phyloP scores from a whole-genome alignment of 2,888 invertebrate species.

The Ichneumoninae sp. region DNA sequence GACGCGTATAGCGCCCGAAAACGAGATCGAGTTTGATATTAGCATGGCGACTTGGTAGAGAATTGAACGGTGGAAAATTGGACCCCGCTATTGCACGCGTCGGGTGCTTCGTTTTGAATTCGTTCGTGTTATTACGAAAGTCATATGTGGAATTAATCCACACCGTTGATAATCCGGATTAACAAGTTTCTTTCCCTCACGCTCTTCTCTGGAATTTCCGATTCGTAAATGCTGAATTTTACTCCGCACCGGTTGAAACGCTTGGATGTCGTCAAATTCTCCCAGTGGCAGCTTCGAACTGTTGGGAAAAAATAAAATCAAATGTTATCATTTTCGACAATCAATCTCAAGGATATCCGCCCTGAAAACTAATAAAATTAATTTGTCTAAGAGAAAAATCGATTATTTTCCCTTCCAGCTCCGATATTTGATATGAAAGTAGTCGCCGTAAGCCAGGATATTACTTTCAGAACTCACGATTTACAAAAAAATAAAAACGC shows the following conservation, averaged over 20 bases:
- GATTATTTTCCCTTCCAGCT: not conserved
- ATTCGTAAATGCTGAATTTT: not conserved
- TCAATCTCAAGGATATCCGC: not conserved
- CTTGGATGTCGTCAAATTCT: not conserved
- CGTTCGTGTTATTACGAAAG: conserved; percentile 4
- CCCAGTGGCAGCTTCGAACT: too few relatives aligned
- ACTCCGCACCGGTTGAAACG: not conserved
- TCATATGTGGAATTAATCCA: not conserved
- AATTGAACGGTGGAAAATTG: conserved; percentile 7
- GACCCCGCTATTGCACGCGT: not conserved
- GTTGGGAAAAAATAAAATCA: not conserved
- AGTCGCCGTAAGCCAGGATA: not conserved
- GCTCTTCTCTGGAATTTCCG: not conserved
- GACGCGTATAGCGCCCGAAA: not conserved
- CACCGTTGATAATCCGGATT: not conserved
- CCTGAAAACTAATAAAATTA: not conserved
- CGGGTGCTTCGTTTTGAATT: conserved; percentile 11
- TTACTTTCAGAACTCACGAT: not conserved
- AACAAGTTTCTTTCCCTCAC: not conserved
- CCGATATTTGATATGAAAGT: not conserved
- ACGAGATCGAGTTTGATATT: conserved; percentile 14
- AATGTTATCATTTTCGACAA: not conserved
- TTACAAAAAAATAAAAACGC: too few relatives aligned
- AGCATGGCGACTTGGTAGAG: conserved; percentile 7
- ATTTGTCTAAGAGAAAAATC: not conserved